Conservation (phyloP, 2,113 vertebrate genomes). For the Petromus typicus region DNA sequence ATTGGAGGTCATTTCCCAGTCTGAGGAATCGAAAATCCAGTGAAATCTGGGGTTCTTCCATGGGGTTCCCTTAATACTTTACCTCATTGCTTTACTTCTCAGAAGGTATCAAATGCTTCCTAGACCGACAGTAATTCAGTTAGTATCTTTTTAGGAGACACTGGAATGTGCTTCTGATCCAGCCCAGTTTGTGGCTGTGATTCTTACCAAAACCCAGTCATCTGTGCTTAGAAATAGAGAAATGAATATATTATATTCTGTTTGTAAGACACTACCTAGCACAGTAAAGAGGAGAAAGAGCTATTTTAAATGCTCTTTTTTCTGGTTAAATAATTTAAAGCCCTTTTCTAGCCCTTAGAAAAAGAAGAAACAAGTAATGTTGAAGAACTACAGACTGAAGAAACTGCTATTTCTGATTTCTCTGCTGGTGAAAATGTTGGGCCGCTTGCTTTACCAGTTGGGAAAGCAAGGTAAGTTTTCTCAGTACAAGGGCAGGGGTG, state of each 20-base stretch:
- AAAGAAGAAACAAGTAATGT: constrained; percentile 71
- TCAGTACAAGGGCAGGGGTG: not conserved
- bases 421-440: constrained; percentile 75
- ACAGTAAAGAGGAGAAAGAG: not conserved
- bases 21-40: not conserved
- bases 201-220: not conserved
- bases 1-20: not conserved
- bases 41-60: not conserved
- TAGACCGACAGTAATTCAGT: not conserved
- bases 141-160: not conserved
- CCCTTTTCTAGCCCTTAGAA: constrained; percentile 78
- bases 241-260: not conserved
- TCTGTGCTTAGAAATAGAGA: not conserved
- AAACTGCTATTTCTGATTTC: constrained; percentile 74
- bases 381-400: constrained; percentile 76
- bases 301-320: not conserved
- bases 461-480: constrained; percentile 92
- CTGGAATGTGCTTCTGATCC: not conserved
- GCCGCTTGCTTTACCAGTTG: constrained; percentile 88
- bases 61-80: not conserved
- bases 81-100: not conserved
- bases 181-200: not conserved
- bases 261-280: not conserved
- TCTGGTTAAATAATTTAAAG: constrained; percentile 52
- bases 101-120: not conserved